Percentiles rank a stretch among this genome's conserved stretches.
Conservation (phyloP, 2,797 vertebrate species). For the Malurus leucopterus region DNA sequence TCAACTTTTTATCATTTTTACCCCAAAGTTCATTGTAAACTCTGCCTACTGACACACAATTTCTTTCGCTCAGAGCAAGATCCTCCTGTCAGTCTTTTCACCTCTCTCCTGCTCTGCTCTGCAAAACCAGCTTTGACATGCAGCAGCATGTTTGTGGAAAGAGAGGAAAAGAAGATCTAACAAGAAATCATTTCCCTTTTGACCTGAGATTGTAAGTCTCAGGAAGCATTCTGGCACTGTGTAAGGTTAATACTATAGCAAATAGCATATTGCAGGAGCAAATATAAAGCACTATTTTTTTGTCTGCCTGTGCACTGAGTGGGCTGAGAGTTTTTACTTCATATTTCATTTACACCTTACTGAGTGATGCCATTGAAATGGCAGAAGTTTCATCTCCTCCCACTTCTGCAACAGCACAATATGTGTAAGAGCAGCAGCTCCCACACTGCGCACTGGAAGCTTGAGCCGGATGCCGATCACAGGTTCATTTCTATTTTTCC, state of each 20-base stretch:
- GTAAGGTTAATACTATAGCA: constrained; percentile 55
- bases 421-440: constrained; percentile 39
- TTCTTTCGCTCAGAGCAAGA: background rate
- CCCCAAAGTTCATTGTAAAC: background rate
- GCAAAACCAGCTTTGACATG: constrained; percentile 12
- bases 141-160: background rate
- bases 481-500: constrained; percentile 28
- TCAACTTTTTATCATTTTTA: background rate
- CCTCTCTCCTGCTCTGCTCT: constrained; percentile 21
- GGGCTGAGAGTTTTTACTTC: constrained; percentile 69
- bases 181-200: constrained; percentile 26
- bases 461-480: background rate
- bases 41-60: background rate
- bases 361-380: constrained; percentile 63
- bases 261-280: constrained; percentile 59
- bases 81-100: constrained; percentile 6
- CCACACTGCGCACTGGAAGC: constrained; percentile 42
- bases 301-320: constrained; percentile 54
- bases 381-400: constrained; percentile 62
- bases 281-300: constrained; percentile 40
- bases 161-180: constrained; percentile 15
- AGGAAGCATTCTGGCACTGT: constrained; percentile 15
- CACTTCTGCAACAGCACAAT: constrained; percentile 53
- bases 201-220: constrained; percentile 46
- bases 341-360: constrained; percentile 75